Evolutionary conservation across 1,140 invertebrate species (phyloP).

Genomic region (Daktulosphaira vitifoliae): DNA sequence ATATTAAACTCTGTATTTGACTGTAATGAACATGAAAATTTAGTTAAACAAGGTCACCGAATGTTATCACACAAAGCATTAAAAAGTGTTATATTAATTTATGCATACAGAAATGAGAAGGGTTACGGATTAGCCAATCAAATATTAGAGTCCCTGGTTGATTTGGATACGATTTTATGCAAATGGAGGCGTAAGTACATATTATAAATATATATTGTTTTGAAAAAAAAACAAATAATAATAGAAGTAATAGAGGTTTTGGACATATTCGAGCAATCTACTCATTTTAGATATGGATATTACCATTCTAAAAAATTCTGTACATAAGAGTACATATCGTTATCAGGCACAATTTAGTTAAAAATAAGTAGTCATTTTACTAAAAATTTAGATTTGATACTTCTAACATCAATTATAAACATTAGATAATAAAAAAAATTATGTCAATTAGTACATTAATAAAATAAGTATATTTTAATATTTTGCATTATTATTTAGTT

Average conservation of each 20-base stretch:
- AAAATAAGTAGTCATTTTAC: too few relatives aligned
- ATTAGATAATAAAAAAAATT: too few relatives aligned
- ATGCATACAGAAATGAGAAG: slow-evolving; percentile 90
- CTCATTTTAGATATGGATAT: too few relatives aligned
- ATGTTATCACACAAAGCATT: slow-evolving; percentile 82
- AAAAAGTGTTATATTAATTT: slow-evolving; percentile 95
- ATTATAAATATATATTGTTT: not conserved
- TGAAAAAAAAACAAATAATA: slow-evolving; percentile 9
- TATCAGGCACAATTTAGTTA: too few relatives aligned
- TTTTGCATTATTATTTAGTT: too few relatives aligned
- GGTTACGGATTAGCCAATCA: slow-evolving; percentile 95
- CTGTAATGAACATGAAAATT: slow-evolving; percentile 64
- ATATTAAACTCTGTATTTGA: slow-evolving; percentile 87
- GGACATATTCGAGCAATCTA: not conserved
- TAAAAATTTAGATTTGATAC: too few relatives aligned
- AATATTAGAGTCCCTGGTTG: slow-evolving; percentile 85
- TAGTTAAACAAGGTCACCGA: slow-evolving; percentile 74
- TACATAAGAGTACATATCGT: too few relatives aligned
- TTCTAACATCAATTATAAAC: too few relatives aligned
- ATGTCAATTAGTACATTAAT: too few relatives aligned
- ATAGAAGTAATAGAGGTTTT: slow-evolving; percentile 8
- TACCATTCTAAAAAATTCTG: too few relatives aligned
- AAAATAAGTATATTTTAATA: too few relatives aligned
- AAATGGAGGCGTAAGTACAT: slow-evolving; percentile 93
- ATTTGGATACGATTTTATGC: slow-evolving; percentile 96